Evolutionary conservation across 2,797 vertebrate genomes (phyloP).

Genomic region (Aythya fuligula): DNA sequence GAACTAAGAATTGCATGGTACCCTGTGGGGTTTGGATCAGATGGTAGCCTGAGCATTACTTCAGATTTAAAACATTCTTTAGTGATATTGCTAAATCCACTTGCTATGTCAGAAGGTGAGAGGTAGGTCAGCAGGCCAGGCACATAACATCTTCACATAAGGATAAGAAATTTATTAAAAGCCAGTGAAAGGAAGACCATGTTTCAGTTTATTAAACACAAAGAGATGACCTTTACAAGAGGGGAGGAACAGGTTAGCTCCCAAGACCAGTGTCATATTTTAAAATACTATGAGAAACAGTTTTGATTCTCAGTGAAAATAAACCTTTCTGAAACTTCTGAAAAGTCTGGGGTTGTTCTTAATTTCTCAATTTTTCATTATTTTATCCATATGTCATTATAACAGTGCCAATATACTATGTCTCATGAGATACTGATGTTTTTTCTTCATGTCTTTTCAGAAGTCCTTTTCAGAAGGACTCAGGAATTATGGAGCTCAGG

Average conservation of each 20-base stretch:
- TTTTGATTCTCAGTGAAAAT: conserved; percentile 20
- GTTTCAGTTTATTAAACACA: conserved; percentile 26
- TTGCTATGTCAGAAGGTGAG: conserved; percentile 21
- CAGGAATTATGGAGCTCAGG: neutral
- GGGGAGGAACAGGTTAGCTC: conserved; percentile 15
- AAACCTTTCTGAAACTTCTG: conserved; percentile 8
- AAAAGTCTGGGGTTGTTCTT: neutral
- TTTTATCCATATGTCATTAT: neutral
- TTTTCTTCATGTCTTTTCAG: neutral
- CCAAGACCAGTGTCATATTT: neutral
- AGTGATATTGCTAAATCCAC: conserved; percentile 2
- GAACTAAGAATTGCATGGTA: neutral
- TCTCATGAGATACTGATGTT: neutral
- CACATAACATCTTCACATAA: neutral
- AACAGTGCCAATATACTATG: neutral
- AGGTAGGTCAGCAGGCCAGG: conserved; percentile 21
- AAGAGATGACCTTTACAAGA: neutral
- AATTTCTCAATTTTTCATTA: neutral
- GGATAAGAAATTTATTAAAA: conserved; percentile 28
- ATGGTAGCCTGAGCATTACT: neutral
- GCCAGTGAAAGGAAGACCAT: neutral
- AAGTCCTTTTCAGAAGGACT: neutral
- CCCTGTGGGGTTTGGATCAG: neutral
- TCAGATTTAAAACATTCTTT: conserved; percentile 18
- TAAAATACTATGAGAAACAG: neutral